Percentiles rank a stretch among this genome's conserved stretches.
phyloP scores from a whole-genome alignment of 2,797 vertebrate genomes.

The Enteromius mattozi region DNA sequence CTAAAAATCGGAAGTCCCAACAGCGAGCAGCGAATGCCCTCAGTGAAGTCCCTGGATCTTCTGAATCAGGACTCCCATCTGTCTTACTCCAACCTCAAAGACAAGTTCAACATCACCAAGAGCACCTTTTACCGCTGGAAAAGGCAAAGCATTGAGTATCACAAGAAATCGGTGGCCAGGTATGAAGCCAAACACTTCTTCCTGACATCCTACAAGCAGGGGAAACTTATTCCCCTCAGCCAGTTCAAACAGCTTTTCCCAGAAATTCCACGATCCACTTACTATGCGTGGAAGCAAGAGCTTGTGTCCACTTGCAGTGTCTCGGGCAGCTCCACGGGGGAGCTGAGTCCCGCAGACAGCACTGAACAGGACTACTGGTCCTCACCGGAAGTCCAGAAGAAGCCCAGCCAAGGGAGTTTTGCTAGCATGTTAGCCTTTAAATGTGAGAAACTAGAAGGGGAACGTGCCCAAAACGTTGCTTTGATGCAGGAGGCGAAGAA shows the following conservation, averaged over 20 bases:
- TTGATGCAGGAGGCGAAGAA: slow-evolving; percentile 93
- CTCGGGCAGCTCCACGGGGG: slow-evolving; percentile 73
- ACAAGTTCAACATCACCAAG: slow-evolving; percentile 90
- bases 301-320: slow-evolving; percentile 78
- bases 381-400: slow-evolving; percentile 73
- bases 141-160: slow-evolving; percentile 88
- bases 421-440: slow-evolving; percentile 71
- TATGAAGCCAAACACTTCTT: slow-evolving; percentile 95
- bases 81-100: slow-evolving; percentile 86
- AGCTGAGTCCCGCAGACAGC: slow-evolving; percentile 74
- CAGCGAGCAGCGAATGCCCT: slow-evolving; percentile 69
- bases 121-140: slow-evolving; percentile 96
- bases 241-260: slow-evolving; percentile 92
- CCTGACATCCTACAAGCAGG: slow-evolving; percentile 87
- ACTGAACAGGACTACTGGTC: slow-evolving; percentile 79
- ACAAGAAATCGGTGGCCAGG: slow-evolving; percentile 87
- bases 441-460: slow-evolving; percentile 68
- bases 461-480: slow-evolving; percentile 74
- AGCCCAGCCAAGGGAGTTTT: slow-evolving; percentile 69
- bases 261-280: slow-evolving; percentile 91
- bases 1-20: slow-evolving; percentile 70
- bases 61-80: slow-evolving; percentile 79
- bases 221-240: slow-evolving; percentile 86
- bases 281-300: slow-evolving; percentile 97
- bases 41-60: slow-evolving; percentile 76